Percentiles rank a stretch among this genome's conserved stretches.
Conservation (phyloP, 2,113 vertebrate species). For the Dissostichus mawsoni region DNA sequence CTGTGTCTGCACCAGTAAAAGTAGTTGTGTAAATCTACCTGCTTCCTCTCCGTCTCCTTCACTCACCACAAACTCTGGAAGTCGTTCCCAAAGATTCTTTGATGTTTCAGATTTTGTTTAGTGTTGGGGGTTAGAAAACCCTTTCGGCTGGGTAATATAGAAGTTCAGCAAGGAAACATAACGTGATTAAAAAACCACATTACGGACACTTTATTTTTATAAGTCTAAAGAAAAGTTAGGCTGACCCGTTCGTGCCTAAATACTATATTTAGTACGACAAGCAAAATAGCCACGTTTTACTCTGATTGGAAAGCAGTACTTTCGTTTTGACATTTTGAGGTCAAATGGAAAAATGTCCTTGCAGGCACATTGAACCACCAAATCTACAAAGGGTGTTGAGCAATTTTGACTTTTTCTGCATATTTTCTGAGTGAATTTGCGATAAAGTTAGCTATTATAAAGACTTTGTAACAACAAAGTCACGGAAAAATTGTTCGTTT, state of each 20-base stretch:
- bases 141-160: background rate
- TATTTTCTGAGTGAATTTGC: no score
- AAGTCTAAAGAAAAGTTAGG: background rate
- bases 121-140: background rate
- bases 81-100: background rate
- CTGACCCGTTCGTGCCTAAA: no score
- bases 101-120: background rate
- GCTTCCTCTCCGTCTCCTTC: background rate
- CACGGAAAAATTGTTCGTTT: no score
- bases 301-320: no score
- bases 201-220: background rate
- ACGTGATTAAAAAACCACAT: background rate
- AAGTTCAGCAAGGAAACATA: background rate
- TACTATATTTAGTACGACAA: no score
- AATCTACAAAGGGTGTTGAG: background rate
- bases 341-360: no score
- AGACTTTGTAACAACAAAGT: no score
- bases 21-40: slow-evolving; percentile 13
- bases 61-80: background rate
- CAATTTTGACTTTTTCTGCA: background rate
- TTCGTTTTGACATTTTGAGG: no score
- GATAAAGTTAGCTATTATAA: no score
- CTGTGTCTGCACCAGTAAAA: slow-evolving; percentile 28
- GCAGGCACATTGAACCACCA: background rate
- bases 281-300: no score